Conservation (phyloP, 2,797 vertebrate genomes). For the Decapterus maruadsi region DNA sequence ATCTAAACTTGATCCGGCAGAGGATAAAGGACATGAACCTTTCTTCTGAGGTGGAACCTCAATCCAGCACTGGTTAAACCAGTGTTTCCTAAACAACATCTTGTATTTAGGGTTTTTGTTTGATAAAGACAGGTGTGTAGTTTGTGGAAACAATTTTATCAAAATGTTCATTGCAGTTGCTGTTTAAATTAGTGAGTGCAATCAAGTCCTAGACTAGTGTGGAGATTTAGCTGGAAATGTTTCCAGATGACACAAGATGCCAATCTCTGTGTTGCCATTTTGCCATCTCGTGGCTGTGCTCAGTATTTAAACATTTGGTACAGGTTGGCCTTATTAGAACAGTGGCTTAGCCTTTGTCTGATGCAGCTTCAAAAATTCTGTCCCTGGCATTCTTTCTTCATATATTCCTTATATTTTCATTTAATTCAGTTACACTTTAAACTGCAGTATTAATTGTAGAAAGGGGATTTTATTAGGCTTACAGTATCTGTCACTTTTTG, state of each 20-base stretch:
- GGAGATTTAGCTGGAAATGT: constrained; percentile 35
- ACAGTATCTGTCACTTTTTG: not conserved
- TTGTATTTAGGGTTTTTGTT: not conserved
- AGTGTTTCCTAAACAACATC: constrained; percentile 47
- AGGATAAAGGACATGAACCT: not conserved
- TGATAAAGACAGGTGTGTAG: constrained; percentile 12
- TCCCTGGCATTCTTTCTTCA: not conserved
- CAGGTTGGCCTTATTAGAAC: not conserved
- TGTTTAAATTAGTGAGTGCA: constrained; percentile 4
- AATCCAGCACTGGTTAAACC: constrained; percentile 1
- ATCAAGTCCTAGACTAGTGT: not conserved
- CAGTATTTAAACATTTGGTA: not conserved
- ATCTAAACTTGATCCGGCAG: too few species aligned
- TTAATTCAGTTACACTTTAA: not conserved
- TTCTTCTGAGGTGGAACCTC: not conserved
- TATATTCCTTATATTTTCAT: not conserved
- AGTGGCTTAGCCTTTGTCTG: not conserved
- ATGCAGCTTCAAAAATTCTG: not conserved
- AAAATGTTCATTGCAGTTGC: constrained; percentile 11
- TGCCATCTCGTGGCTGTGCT: not conserved
- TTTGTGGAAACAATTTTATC: constrained; percentile 47
- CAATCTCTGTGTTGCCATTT: constrained; percentile 22
- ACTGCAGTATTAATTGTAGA: not conserved
- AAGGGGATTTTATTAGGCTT: too few species aligned
- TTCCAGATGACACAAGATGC: constrained; percentile 47